Evolutionary conservation across 2,888 invertebrate species (phyloP).

Genomic region (Arrhopalites spinosus): DNA sequence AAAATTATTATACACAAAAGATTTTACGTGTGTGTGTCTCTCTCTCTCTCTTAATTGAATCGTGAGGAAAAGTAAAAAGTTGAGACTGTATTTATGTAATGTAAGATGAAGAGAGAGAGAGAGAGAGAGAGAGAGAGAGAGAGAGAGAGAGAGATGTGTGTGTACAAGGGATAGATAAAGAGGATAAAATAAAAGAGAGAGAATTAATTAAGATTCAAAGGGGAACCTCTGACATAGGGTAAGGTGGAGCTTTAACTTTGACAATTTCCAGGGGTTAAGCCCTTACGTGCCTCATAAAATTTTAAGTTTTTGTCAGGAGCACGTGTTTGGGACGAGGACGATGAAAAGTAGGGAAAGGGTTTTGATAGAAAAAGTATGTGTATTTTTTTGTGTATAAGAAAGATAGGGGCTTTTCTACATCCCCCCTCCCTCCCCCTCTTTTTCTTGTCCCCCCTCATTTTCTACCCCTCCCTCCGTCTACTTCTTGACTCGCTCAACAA

Average conservation of each 20-base stretch:
- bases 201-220: conserved; percentile 5
- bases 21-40: too few relatives aligned
- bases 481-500: too few relatives aligned
- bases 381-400: background rate
- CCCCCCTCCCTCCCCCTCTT: too few relatives aligned
- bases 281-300: conserved; percentile 14
- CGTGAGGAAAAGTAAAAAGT: background rate
- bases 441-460: too few relatives aligned
- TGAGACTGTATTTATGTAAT: background rate
- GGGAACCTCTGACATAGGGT: too few relatives aligned
- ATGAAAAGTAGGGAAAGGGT: background rate
- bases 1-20: too few relatives aligned
- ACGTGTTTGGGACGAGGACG: background rate
- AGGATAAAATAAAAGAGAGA: background rate
- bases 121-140: background rate
- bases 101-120: background rate
- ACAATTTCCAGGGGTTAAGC: conserved; percentile 17
- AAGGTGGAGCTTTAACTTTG: background rate
- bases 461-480: too few relatives aligned
- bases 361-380: background rate
- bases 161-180: too few relatives aligned
- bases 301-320: conserved; percentile 14
- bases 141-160: too few relatives aligned
- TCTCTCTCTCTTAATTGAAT: background rate
- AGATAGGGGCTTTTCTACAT: background rate